Evolutionary conservation across 1,140 invertebrate species (phyloP).

Genomic region (Cydia amplana): DNA sequence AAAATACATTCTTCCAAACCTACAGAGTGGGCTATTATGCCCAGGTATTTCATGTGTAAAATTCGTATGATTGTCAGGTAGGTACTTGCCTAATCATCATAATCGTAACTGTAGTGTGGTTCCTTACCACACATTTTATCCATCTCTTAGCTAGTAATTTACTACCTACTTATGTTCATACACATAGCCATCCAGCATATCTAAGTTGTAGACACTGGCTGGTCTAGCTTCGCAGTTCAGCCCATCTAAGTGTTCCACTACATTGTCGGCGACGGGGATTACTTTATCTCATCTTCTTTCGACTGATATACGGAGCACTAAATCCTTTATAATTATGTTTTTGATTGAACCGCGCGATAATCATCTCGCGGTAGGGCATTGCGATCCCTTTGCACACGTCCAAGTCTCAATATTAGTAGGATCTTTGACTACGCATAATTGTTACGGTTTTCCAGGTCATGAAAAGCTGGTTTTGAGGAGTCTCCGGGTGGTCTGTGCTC

Average conservation of each 20-base stretch:
- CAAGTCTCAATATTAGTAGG: background rate
- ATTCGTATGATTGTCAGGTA: background rate
- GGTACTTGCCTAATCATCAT: too few species aligned
- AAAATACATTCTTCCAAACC: too few species aligned
- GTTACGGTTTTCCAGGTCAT: background rate
- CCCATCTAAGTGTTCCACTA: too few species aligned
- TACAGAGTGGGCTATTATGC: too few species aligned
- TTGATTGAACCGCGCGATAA: slow-evolving; percentile 70
- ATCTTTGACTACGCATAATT: background rate
- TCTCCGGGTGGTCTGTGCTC: background rate
- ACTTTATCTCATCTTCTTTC: slow-evolving; percentile 5
- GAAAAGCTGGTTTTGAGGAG: background rate
- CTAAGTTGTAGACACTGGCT: too few species aligned
- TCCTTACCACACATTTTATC: too few species aligned
- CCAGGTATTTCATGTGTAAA: background rate
- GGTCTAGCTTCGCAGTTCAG: too few species aligned
- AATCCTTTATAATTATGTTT: slow-evolving; percentile 71
- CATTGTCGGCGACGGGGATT: slow-evolving; percentile 4
- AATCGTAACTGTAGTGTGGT: too few species aligned
- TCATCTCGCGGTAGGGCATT: slow-evolving; percentile 67
- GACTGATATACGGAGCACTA: slow-evolving; percentile 53
- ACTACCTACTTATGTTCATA: too few species aligned
- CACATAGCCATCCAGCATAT: too few species aligned
- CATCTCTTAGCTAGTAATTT: too few species aligned
- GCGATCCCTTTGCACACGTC: background rate